phyloP scores from a whole-genome alignment of 2,113 vertebrate genomes.

The Ursus arctos region DNA sequence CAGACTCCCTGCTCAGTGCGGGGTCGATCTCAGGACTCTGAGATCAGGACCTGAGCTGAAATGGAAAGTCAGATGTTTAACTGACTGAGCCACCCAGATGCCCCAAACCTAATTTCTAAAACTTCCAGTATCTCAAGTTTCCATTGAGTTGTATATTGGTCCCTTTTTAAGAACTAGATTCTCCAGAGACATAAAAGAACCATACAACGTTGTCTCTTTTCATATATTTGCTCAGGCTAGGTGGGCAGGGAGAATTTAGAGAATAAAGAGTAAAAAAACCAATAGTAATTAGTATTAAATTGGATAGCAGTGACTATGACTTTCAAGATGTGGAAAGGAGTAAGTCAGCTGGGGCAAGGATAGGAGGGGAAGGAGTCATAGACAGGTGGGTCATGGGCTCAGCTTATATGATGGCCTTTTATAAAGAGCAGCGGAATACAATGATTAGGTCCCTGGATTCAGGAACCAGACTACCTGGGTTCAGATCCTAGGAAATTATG shows the following conservation, averaged over 20 bases:
- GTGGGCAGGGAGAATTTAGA: background rate
- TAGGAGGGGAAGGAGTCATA: background rate
- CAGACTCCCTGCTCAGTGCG: background rate
- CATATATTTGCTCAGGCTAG: background rate
- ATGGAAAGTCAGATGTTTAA: background rate
- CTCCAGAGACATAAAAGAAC: background rate
- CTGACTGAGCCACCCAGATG: background rate
- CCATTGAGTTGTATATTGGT: background rate
- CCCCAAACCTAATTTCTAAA: conserved; percentile 26
- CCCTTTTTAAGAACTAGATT: conserved; percentile 16
- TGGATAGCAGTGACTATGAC: background rate
- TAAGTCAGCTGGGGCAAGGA: background rate
- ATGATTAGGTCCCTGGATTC: conserved; percentile 1
- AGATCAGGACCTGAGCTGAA: background rate
- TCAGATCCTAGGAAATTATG: background rate
- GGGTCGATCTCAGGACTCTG: background rate
- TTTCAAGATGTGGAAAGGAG: background rate
- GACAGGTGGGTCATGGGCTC: background rate
- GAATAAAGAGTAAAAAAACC: background rate
- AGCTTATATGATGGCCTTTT: background rate
- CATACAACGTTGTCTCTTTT: background rate
- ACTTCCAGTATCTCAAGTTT: background rate
- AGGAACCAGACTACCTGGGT: background rate
- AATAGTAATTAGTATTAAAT: background rate
- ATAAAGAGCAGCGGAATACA: background rate